These are phyloP conservation scores for Branchipolynoe longqiensis DNA, from an alignment of 2,888 invertebrate species.

Conservation along the genomic window DNA sequence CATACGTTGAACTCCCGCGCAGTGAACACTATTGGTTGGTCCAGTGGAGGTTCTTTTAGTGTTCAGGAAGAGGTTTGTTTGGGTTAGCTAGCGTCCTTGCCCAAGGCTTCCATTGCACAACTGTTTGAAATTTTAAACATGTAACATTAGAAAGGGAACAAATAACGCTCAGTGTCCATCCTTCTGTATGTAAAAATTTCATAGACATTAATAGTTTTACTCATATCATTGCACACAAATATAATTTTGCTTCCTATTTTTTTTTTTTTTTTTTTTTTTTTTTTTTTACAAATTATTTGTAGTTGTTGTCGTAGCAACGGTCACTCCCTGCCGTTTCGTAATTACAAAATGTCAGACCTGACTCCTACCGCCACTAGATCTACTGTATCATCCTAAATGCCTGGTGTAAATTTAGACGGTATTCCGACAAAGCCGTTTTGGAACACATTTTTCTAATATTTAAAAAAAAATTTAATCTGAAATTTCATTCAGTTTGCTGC, in stretches of 20 bases:
- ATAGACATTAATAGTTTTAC: no score
- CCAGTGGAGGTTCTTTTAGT: not conserved
- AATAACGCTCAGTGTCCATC: not conserved
- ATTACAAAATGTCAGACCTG: not conserved
- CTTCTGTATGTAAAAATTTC: not conserved
- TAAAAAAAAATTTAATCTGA: no score
- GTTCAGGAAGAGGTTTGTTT: conserved; percentile 2
- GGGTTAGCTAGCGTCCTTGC: not conserved
- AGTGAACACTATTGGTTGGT: not conserved
- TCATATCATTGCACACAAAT: no score
- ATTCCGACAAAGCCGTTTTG: no score
- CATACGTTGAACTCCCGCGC: not conserved
- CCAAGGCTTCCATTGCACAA: not conserved
- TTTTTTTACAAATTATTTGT: not conserved
- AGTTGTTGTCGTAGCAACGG: not conserved
- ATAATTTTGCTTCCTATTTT: not conserved
- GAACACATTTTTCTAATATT: no score
- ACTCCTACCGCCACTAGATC: not conserved
- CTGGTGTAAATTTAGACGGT: not conserved
- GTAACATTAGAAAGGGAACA: no score
- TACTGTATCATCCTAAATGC: not conserved
- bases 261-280: not conserved
- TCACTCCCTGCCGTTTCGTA: not conserved
- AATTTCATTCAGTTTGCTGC: not conserved
- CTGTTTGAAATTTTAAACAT: no score